phyloP scores from a whole-genome alignment of 2,113 vertebrate species.

The Baryphthengus martii region DNA sequence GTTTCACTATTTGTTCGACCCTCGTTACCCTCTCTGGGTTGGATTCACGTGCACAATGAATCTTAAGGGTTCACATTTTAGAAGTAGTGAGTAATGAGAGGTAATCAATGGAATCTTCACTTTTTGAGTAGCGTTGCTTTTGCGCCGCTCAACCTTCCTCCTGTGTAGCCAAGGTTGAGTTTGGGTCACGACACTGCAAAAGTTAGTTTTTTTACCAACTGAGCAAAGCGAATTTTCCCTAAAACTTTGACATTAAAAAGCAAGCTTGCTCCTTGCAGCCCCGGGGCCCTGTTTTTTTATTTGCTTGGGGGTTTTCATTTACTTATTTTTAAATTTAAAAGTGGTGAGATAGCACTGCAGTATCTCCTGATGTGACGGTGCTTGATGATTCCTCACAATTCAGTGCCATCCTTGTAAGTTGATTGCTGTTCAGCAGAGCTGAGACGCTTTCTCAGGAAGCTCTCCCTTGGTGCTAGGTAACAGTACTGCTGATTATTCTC shows the following conservation, averaged over 20 bases:
- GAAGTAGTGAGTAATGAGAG: neutral
- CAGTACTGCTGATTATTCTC: neutral
- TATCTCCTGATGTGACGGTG: rapidly evolving
- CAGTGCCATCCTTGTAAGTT: neutral
- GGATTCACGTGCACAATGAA: neutral
- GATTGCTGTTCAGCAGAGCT: neutral
- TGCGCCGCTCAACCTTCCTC: conserved; percentile 20
- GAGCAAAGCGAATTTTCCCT: neutral
- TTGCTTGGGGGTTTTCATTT: too few relatives aligned
- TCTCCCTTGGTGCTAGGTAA: conserved; percentile 13
- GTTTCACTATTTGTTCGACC: neutral
- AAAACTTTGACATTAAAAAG: neutral
- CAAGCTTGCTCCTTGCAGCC: rapidly evolving
- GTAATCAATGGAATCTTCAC: neutral
- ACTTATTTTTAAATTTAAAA: neutral
- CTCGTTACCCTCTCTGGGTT: neutral
- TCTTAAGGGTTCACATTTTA: neutral
- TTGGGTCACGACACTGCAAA: neutral
- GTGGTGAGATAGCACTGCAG: neutral
- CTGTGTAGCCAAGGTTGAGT: neutral
- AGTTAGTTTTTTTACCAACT: neutral
- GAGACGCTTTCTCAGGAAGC: neutral
- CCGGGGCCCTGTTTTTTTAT: neutral
- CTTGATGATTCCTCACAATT: neutral
- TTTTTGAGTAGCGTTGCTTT: neutral